A percentile compares a stretch with the other conserved stretches of the same genome.
Evolutionary conservation across 1,140 invertebrate species (phyloP).

Genomic region (Listronotus oregonensis): DNA sequence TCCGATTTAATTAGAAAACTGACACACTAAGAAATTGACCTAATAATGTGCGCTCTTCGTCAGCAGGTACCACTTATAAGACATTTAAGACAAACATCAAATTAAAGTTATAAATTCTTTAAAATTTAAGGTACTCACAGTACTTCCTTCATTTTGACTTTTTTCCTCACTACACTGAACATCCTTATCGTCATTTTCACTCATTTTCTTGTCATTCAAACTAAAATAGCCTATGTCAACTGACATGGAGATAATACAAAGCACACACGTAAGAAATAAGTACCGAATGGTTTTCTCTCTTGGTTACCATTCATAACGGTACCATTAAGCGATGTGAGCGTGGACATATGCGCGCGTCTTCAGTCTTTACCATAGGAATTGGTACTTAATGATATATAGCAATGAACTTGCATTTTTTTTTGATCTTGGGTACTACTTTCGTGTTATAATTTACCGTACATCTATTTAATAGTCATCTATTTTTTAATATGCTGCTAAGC

Average conservation of each 20-base stretch:
- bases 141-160: background rate
- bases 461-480: too few relatives aligned
- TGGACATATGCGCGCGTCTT: too few relatives aligned
- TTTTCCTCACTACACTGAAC: constrained; percentile 3
- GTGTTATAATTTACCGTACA: too few relatives aligned
- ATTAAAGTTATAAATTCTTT: too few relatives aligned
- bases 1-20: too few relatives aligned
- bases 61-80: background rate
- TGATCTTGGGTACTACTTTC: too few relatives aligned
- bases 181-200: constrained; percentile 5
- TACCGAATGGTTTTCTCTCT: constrained; percentile 7
- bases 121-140: background rate
- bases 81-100: too few relatives aligned
- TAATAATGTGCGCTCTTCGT: background rate
- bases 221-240: constrained; percentile 24
- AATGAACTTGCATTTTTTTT: too few relatives aligned
- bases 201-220: constrained; percentile 27
- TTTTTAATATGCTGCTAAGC: too few relatives aligned
- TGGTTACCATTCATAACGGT: constrained; percentile 23
- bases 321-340: background rate
- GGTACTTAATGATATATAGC: too few relatives aligned
- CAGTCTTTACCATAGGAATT: too few relatives aligned
- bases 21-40: background rate
- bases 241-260: constrained; percentile 10
- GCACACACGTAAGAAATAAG: background rate